Evolutionary conservation across 2,797 vertebrate species (phyloP).

Genomic region (Falco biarmicus): DNA sequence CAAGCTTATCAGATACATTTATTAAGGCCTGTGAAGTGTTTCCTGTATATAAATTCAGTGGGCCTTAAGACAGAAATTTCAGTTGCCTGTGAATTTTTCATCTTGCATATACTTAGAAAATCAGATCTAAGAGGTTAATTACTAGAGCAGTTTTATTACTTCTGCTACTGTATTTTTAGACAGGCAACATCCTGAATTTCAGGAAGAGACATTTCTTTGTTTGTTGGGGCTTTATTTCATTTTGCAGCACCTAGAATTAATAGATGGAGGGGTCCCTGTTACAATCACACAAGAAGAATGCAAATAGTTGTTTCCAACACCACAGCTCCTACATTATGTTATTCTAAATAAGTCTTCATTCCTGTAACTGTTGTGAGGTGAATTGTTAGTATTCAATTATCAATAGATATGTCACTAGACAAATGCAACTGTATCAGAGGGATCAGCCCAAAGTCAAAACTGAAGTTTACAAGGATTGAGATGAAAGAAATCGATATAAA

Average conservation of each 20-base stretch:
- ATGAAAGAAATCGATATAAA: background rate
- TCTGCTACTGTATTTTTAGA: background rate
- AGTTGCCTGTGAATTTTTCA: background rate
- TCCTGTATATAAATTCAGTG: background rate
- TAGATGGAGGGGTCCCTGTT: background rate
- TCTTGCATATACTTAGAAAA: background rate
- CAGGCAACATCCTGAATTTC: background rate
- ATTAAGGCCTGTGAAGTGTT: background rate
- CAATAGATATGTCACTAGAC: slow-evolving; percentile 7
- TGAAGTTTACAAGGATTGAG: background rate
- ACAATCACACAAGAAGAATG: background rate
- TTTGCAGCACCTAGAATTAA: background rate
- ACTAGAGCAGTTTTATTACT: background rate
- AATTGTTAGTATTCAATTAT: slow-evolving; percentile 10
- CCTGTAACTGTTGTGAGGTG: background rate
- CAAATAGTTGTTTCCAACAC: background rate
- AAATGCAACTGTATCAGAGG: background rate
- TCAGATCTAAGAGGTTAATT: background rate
- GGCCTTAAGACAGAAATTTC: background rate
- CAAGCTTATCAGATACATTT: background rate
- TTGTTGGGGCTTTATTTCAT: background rate
- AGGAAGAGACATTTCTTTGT: background rate
- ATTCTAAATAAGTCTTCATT: background rate
- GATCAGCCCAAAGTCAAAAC: background rate
- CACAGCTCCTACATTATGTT: background rate